Evolutionary conservation across 1,140 invertebrate genomes (phyloP).

Genomic region (Phortica variegata): DNA sequence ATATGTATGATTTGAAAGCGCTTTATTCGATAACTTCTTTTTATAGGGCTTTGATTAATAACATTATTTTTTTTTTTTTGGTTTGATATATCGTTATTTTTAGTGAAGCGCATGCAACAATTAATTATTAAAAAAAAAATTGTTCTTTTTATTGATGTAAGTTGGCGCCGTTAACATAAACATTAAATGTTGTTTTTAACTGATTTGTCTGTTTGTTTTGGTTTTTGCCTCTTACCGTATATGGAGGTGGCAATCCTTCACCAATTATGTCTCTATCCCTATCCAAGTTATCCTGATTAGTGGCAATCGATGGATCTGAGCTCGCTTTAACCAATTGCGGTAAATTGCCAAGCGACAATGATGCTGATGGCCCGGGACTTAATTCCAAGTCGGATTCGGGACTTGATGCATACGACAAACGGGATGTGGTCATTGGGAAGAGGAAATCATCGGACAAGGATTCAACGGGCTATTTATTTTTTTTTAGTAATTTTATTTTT

Average conservation of each 20-base stretch:
- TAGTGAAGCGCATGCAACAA: conserved; percentile 1
- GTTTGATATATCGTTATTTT: background rate
- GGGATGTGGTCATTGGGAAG: conserved; percentile 92
- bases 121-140: background rate
- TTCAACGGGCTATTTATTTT: conserved; percentile 70
- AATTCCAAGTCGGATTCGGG: conserved; percentile 92
- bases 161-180: background rate
- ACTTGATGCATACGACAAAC: conserved; percentile 92
- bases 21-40: conserved; percentile 6
- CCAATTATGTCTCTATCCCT: conserved; percentile 61
- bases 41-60: conserved; percentile 14
- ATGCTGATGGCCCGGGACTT: conserved; percentile 70
- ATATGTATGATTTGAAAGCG: too few relatives aligned
- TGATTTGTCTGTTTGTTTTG: conserved; percentile 5
- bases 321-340: conserved; percentile 78
- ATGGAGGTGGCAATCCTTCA: conserved; percentile 71
- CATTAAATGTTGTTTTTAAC: background rate
- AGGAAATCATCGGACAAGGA: conserved; percentile 93
- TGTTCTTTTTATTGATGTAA: too few relatives aligned
- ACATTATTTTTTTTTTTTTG: conserved; percentile 11
- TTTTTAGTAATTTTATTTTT: conserved; percentile 2
- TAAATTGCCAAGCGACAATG: conserved; percentile 61
- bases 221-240: conserved; percentile 65
- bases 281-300: conserved; percentile 65
- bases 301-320: conserved; percentile 77